phyloP scores from a whole-genome alignment of 2,113 vertebrate species.

The Chrysochloris asiatica region DNA sequence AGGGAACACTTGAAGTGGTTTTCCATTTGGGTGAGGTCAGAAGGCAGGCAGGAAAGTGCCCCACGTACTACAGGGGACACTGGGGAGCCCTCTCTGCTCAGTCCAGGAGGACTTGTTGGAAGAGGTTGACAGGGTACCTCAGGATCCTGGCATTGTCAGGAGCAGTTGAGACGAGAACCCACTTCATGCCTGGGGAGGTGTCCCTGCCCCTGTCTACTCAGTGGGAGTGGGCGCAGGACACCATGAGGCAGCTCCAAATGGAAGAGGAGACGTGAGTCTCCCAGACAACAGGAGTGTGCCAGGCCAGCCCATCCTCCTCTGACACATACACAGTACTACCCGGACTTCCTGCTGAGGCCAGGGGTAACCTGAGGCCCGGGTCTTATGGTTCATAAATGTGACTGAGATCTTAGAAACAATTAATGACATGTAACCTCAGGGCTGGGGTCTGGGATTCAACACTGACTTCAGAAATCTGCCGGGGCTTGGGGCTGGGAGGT shows the following conservation, averaged over 20 bases:
- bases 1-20: too few species aligned
- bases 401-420: neutral
- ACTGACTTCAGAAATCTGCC: neutral
- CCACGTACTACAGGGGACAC: neutral
- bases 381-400: too few species aligned
- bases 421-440: neutral
- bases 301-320: neutral
- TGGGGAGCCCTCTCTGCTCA: neutral
- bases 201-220: neutral
- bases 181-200: neutral
- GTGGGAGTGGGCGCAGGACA: neutral
- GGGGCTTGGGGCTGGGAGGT: rapidly evolving
- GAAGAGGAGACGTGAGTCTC: neutral
- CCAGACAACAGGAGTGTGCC: too few species aligned
- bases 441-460: neutral
- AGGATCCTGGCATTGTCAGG: neutral
- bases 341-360: neutral
- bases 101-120: neutral
- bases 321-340: neutral
- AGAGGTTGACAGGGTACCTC: neutral
- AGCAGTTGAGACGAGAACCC: neutral
- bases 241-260: neutral
- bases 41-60: neutral
- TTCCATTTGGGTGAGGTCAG: neutral
- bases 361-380: neutral